These are phyloP conservation scores for Dasypolia templi DNA, from an alignment of 2,888 invertebrate species.

Conservation along the genomic window DNA sequence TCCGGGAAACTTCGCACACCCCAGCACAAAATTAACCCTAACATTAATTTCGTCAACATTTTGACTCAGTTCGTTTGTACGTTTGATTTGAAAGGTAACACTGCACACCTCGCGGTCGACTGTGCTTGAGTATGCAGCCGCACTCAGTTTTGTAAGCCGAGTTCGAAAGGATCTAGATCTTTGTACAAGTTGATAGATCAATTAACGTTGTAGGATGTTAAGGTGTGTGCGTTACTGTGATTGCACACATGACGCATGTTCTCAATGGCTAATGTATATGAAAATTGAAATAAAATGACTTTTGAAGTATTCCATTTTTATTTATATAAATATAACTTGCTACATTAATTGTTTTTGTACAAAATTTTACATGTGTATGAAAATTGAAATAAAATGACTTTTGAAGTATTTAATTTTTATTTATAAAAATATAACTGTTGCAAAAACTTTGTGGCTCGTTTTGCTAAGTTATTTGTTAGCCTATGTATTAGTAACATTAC, in stretches of 20 bases:
- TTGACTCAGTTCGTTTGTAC: conserved; percentile 32
- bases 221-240: conserved; percentile 70
- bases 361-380: conserved; percentile 13
- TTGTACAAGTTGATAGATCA: conserved; percentile 81
- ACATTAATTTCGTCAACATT: conserved; percentile 79
- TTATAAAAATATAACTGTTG: too few species aligned
- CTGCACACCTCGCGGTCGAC: conserved; percentile 76
- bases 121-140: conserved; percentile 77
- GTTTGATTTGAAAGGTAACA: conserved; percentile 63
- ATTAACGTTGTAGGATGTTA: conserved; percentile 75
- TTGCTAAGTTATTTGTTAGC: conserved; percentile 2
- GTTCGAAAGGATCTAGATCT: conserved; percentile 87
- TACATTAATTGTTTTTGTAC: conserved; percentile 18
- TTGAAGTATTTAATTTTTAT: too few species aligned
- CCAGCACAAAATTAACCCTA: conserved; percentile 79
- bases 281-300: conserved; percentile 27
- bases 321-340: conserved; percentile 32
- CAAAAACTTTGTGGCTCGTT: conserved; percentile 6
- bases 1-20: conserved; percentile 92
- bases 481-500: conserved; percentile 12
- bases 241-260: conserved; percentile 67
- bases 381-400: too few species aligned
- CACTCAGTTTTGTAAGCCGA: conserved; percentile 87
- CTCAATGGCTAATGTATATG: conserved; percentile 12
- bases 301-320: conserved; percentile 19